Evolutionary conservation across 2,888 invertebrate species (phyloP), one percentile per base, ranked within the genome.

Genomic region (Halictus quadricinctus): DNA sequence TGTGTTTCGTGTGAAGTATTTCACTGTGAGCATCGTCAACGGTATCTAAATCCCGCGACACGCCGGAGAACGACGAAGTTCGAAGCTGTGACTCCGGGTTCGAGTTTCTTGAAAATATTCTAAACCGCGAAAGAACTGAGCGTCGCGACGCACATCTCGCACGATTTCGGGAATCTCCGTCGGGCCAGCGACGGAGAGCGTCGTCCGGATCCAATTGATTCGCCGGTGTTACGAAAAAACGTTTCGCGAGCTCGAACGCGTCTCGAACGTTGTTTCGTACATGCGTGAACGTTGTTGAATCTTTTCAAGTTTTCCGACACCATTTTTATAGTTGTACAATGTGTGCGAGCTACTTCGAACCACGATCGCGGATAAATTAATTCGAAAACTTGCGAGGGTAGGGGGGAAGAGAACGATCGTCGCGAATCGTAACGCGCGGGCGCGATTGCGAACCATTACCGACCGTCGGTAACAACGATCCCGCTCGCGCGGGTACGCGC

Each of bases 1-100:
- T 83, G 80, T 85, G 50, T 60, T 83, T 83, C 80, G 79, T 80
- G 83, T 85, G 85, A 85, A 77, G 50, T 83, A 58, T 85, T 83
- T 85, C 85, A 85, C 85, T 73, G 60, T 41, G 5, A 72, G 36
- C 8, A 41, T 36, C 64, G 64, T 41, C 48, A 8, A 41, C 48
- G 21, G 15, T 36, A 15, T 36, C 18, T 8, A 21, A 29, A 50
- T 8, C 36, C 29, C 41, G 25, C 54, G n/a, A 41, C 36, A 21
- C 5, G 36, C 36, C 36, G 15, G 6, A 21, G 41, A 41, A 36
- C 36, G 18, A 36, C 36, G 18, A 43, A 70, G 43, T n/a, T 70
- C 69, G 69, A 70, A 41, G 36, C 36, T 18, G 66, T 66, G 21
- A 21, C 5, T 41, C 41, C 13, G n/a, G 10, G 21, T 43, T 43